Conservation (phyloP, 2,113 vertebrate genomes). For the Syngnathus floridae region DNA sequence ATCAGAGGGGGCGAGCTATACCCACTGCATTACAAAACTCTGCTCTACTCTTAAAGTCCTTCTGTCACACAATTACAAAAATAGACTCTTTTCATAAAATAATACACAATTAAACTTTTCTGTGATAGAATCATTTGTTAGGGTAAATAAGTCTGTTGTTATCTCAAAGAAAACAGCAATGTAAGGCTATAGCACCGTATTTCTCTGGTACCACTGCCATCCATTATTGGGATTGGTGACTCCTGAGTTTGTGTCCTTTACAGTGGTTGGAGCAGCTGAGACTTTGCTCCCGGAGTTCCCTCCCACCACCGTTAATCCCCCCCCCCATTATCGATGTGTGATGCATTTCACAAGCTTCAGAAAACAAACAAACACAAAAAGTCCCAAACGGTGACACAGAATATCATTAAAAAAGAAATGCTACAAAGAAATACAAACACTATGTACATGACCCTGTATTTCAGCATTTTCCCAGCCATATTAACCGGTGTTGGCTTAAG, state of each 20-base stretch:
- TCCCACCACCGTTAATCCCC: slow-evolving; percentile 47
- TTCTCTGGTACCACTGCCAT: slow-evolving; percentile 28
- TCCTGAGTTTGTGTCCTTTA: slow-evolving; percentile 6
- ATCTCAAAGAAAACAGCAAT: slow-evolving; percentile 42
- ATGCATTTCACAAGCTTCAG: slow-evolving; percentile 70
- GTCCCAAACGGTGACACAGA: slow-evolving; percentile 69
- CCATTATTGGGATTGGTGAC: slow-evolving; percentile 20
- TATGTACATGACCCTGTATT: slow-evolving; percentile 99
- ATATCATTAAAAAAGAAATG: slow-evolving; percentile 82
- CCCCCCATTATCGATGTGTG: slow-evolving; percentile 9
- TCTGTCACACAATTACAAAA: slow-evolving; percentile 70
- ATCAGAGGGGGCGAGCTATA: slow-evolving; percentile 9
- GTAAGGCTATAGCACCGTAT: slow-evolving; percentile 66
- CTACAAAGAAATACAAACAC: slow-evolving; percentile 96
- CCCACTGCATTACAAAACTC: slow-evolving; percentile 33
- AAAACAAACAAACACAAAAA: slow-evolving; percentile 56
- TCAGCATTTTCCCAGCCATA: slow-evolving; percentile 73
- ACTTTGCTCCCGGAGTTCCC: neutral
- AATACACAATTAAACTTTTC: slow-evolving; percentile 65
- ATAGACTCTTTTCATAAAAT: slow-evolving; percentile 75
- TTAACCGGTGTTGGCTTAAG: slow-evolving; percentile 61
- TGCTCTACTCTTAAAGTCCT: slow-evolving; percentile 13
- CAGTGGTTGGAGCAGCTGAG: slow-evolving; percentile 27
- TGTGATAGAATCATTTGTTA: slow-evolving; percentile 68
- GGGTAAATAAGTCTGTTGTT: slow-evolving; percentile 69